Percentiles rank a stretch among this genome's conserved stretches.
Conservation (phyloP, 2,797 vertebrate species). For the Sphenopsis melanotis region DNA sequence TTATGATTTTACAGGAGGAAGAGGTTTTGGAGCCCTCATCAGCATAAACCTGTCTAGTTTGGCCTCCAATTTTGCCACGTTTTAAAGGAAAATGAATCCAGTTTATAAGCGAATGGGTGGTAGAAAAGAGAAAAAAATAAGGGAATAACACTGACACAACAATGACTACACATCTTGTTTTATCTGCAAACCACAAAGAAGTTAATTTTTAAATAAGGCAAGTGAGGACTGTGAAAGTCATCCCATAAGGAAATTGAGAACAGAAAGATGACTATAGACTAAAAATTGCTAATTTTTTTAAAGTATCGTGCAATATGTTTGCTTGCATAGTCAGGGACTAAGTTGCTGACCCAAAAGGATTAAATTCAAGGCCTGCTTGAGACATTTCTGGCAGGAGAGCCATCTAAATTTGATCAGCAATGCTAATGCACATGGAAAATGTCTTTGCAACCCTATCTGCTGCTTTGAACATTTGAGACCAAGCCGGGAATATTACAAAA, state of each 20-base stretch:
- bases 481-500: not conserved
- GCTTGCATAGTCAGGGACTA: not conserved
- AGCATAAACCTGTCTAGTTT: not conserved
- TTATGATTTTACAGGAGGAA: not conserved
- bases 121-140: not conserved
- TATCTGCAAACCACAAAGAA: not conserved
- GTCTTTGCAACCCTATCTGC: not conserved
- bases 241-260: not conserved
- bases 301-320: not conserved
- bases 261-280: not conserved
- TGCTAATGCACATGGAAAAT: not conserved
- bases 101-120: not conserved
- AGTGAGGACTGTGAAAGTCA: not conserved
- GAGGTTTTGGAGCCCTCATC: not conserved
- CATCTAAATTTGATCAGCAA: slow-evolving; percentile 15
- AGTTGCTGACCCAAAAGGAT: not conserved
- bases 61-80: not conserved
- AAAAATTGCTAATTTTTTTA: not conserved
- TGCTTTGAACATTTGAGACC: not conserved
- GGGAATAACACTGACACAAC: not conserved
- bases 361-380: not conserved
- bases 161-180: not conserved
- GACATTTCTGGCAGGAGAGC: not conserved
- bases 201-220: not conserved
- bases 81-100: not conserved